These are phyloP conservation scores for Patagioenas fasciata DNA, from an alignment of 2,113 vertebrate species.

Conservation along the genomic window DNA sequence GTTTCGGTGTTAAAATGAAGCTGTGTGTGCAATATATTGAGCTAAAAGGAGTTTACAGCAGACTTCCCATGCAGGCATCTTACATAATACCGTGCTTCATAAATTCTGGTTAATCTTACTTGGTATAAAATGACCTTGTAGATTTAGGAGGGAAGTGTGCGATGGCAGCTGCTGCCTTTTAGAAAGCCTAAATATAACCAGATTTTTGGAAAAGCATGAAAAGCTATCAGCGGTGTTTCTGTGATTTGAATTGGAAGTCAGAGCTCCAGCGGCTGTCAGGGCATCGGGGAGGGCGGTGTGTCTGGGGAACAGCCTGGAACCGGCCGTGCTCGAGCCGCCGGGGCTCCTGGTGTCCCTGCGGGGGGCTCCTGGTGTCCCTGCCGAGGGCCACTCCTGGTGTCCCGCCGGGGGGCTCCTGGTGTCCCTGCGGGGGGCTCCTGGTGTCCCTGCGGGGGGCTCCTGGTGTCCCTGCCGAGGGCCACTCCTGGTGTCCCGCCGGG, in stretches of 20 bases:
- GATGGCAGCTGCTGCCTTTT: slow-evolving; percentile 27
- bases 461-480: too few relatives aligned
- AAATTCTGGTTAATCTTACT: not conserved
- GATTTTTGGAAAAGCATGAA: not conserved
- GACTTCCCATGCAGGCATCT: not conserved
- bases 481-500: too few relatives aligned
- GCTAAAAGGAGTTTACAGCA: not conserved
- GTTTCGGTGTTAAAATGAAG: not conserved
- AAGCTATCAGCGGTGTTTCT: not conserved
- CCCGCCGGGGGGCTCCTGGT: too few relatives aligned
- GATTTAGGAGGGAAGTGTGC: not conserved
- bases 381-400: too few relatives aligned
- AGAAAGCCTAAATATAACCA: not conserved
- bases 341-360: too few relatives aligned
- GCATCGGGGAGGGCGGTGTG: not conserved
- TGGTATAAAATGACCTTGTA: not conserved
- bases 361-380: too few relatives aligned
- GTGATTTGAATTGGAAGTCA: not conserved
- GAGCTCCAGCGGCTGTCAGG: not conserved
- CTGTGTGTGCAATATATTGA: not conserved
- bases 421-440: too few relatives aligned
- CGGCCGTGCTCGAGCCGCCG: too few relatives aligned
- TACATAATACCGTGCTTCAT: not conserved
- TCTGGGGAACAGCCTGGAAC: too few relatives aligned
- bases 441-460: too few relatives aligned